A percentile compares a stretch with the other conserved stretches of the same genome.
These are phyloP conservation scores for Propsilocerus akamusi DNA, from an alignment of 1,140 invertebrate genomes.

Conservation along the genomic window DNA sequence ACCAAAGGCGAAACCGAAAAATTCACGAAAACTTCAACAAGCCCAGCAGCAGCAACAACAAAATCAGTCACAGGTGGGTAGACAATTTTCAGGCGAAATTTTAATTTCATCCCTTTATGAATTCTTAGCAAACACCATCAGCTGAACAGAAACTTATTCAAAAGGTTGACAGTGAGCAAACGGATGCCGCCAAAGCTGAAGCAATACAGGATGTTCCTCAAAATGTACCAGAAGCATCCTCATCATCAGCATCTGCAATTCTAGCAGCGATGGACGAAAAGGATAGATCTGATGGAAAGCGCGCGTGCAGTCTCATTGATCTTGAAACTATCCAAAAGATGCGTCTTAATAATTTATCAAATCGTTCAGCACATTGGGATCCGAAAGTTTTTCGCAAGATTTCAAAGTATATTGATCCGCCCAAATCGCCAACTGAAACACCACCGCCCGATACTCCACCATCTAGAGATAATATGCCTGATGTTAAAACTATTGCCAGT, in stretches of 20 bases:
- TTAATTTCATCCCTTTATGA: no score
- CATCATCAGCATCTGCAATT: background rate
- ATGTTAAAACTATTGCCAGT: no score
- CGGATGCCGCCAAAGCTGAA: slow-evolving; percentile 4
- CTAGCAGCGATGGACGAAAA: background rate
- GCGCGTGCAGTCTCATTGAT: background rate
- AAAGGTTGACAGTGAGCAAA: slow-evolving; percentile 5
- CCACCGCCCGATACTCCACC: no score
- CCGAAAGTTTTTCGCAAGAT: slow-evolving; percentile 2
- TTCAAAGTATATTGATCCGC: slow-evolving; percentile 19
- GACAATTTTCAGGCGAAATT: no score
- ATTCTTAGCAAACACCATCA: no score
- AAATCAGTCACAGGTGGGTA: no score
- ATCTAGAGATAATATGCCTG: no score
- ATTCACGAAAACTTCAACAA: slow-evolving; percentile 22
- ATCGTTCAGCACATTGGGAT: background rate
- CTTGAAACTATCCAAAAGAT: background rate
- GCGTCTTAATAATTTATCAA: background rate
- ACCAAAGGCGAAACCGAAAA: slow-evolving; percentile 59
- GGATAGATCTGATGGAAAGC: background rate
- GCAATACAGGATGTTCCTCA: slow-evolving; percentile 1
- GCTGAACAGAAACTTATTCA: no score
- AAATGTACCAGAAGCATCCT: background rate
- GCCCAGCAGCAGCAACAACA: slow-evolving; percentile 12
- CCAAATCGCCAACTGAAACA: slow-evolving; percentile 23